Evolutionary conservation across 2,888 invertebrate genomes (phyloP), one percentile per base, ranked within the genome.

Genomic region (Lagria hirta): DNA sequence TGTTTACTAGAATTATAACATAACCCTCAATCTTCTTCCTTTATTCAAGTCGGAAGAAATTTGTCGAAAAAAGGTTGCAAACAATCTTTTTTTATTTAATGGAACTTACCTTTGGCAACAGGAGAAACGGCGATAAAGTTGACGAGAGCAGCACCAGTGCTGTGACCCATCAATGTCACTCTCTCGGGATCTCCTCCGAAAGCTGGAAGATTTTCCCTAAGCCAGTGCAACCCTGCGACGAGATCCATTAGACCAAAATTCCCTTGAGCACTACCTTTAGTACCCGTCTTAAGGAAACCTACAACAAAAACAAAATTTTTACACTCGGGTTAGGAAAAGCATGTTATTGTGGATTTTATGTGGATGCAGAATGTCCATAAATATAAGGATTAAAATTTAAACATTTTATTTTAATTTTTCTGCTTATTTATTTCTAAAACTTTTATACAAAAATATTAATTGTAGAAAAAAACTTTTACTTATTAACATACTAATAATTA

Each of bases 121-220:
- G 97, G 96, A 20, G 98, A 96, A 18, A 97, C 88, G 56, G 95
- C 87, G 43, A 99, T 84, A 65, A 97, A 88, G 75, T 98, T 97
- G 57, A 96, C 95, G 33, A 97, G 80, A 1, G 96, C 93, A 5
- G 97, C 98, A 3, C 99, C 99, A 15, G 94, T 92, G 15, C 95
- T 93, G 70, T 98, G 96, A 2, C 98, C 97, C 79, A 98, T 84
- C 50, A 99, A 75, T 0, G 96, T 96, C 48, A 99, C 88, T 54
- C 88, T 81, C 68, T 89, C 84, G 3, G 94, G 88, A 75, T 98
- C 93, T 10, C 98, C 98, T 12, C 95, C 95, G 69, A 99, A 98
- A 1, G 90, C 88, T 2, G 87, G 90, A 45, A 98, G 80, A 73
- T 98, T 97, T 70, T 94, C 93, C 62, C 90, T 82, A 41, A 99